Evolutionary conservation across 2,113 vertebrate species (phyloP).

Genomic region (Centropus bengalensis): DNA sequence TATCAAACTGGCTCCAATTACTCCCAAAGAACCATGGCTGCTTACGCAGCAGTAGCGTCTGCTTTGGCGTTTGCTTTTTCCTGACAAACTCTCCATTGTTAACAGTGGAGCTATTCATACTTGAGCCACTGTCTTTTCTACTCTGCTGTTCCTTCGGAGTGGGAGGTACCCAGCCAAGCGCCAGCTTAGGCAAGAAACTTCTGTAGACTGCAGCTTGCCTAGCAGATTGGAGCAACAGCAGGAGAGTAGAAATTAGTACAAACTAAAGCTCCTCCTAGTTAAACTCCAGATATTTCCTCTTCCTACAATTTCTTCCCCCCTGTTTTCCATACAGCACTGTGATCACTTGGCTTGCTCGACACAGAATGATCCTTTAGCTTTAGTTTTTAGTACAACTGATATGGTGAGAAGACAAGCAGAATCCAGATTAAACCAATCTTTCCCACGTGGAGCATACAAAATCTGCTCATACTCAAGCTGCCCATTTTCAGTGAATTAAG

Average conservation of each 20-base stretch:
- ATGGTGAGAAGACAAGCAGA: not conserved
- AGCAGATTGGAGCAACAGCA: not conserved
- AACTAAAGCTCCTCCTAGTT: not conserved
- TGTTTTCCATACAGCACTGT: not conserved
- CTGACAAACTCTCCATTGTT: not conserved
- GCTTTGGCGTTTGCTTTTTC: not conserved
- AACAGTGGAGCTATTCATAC: not conserved
- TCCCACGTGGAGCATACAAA: not conserved
- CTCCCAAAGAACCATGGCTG: not conserved
- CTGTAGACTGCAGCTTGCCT: not conserved
- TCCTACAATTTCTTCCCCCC: constrained; percentile 37
- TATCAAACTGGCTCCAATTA: not conserved
- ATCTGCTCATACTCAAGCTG: not conserved
- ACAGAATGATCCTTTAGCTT: not conserved
- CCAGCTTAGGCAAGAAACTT: not conserved
- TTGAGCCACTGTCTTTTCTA: not conserved
- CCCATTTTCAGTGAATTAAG: not conserved
- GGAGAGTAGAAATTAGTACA: not conserved
- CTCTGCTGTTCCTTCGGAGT: not conserved
- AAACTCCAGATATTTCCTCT: not conserved
- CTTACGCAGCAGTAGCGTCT: not conserved
- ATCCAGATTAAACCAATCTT: not conserved
- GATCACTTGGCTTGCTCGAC: not conserved
- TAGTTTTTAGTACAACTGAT: not conserved
- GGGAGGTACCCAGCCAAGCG: not conserved